phyloP scores from a whole-genome alignment of 1,140 invertebrate species.

The Battus philenor region DNA sequence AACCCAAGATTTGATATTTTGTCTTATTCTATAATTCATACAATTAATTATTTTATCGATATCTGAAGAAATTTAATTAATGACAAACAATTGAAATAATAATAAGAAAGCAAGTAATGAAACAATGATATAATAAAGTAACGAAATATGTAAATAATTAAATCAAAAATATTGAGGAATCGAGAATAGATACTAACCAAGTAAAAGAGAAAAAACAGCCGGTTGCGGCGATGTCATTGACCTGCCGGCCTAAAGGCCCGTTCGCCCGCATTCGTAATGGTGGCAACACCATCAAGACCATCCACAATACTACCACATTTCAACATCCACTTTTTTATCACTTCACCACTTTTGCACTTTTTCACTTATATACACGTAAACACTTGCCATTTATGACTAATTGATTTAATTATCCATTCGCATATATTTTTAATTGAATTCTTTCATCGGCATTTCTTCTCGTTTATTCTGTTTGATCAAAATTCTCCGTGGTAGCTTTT shows the following conservation, averaged over 20 bases:
- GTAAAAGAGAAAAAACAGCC: conserved; percentile 42
- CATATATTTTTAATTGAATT: too few relatives aligned
- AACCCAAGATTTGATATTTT: too few relatives aligned
- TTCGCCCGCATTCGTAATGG: conserved; percentile 44
- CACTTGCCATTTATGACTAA: neutral
- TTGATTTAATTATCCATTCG: too few relatives aligned
- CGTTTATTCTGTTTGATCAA: neutral
- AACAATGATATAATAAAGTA: too few relatives aligned
- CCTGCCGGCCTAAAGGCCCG: conserved; percentile 49
- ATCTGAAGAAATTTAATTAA: too few relatives aligned
- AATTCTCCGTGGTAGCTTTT: neutral
- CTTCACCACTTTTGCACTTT: neutral
- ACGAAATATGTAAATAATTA: too few relatives aligned
- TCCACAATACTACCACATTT: conserved; percentile 23
- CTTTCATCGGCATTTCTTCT: too few relatives aligned
- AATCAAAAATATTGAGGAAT: too few relatives aligned
- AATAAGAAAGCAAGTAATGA: too few relatives aligned
- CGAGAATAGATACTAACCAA: conserved; percentile 54
- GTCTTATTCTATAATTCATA: too few relatives aligned
- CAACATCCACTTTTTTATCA: neutral
- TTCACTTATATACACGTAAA: neutral
- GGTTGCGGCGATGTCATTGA: conserved; percentile 60
- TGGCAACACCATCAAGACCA: conserved; percentile 39
- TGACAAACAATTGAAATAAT: too few relatives aligned
- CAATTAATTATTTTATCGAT: too few relatives aligned